Evolutionary conservation across 2,797 vertebrate species (phyloP), one percentile per base, ranked within the genome.

Genomic region (Emys orbicularis): DNA sequence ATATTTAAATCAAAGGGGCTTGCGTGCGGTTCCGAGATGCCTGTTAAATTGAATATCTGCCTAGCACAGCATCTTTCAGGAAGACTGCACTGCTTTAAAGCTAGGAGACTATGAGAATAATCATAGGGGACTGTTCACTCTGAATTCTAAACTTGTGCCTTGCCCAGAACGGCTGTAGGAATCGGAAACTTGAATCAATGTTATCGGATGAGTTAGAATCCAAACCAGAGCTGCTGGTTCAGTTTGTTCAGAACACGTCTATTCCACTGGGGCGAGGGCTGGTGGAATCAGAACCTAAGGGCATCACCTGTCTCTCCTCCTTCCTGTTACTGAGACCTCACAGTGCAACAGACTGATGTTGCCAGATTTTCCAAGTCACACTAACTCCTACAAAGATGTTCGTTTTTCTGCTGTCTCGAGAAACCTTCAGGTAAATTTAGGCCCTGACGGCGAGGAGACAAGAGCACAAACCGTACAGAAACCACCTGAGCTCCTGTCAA

Each of bases 161-260:
- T 96, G 97, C 94, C 95, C 95, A 96, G 95, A 97, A 96, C 96
- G 97, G 90, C 95, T 96, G 81, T 97, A 99, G 98, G 97, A 98
- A 97, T 97, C 96, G 95, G 97, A 98, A 98, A 97, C 98, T 97
- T 98, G 98, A 99, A 99, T 99, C 99, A 99, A 99, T 99, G 99
- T 99, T 99, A 99, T 99, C 99, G 98, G 99, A 99, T 99, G 99
- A 99, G 98, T 99, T 99, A 96, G 99, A 99, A 98, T 99, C 99
- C 98, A 99, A 99, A 98, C 99, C 99, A 98, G 99, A 99, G 99
- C 99, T 99, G 98, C 99, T 99, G 99, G 99, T 99, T 98, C 99
- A 99, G 98, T 99, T 99, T 99, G 99, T 99, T 95, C 99, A 99
- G 98, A 99, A 99, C 97, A 99, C 99, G 9, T 99, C 99, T 97